These are phyloP conservation scores for Hirudinaria manillensis DNA, from an alignment of 2,888 invertebrate species.

Conservation along the genomic window DNA sequence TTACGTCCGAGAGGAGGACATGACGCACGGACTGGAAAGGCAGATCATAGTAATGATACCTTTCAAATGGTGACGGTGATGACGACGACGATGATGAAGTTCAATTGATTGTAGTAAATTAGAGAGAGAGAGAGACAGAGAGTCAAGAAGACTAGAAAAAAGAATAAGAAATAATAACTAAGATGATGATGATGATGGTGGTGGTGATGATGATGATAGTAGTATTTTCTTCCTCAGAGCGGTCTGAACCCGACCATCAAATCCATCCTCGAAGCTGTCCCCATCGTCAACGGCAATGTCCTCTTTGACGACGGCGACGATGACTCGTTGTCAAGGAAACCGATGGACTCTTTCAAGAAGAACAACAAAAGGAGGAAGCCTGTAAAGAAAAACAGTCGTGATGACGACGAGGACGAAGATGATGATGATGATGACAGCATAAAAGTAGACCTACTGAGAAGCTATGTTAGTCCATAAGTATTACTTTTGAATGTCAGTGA, in stretches of 20 bases:
- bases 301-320: conserved; percentile 48
- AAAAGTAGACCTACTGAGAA: not conserved
- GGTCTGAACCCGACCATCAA: conserved; percentile 46
- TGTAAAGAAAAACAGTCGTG: not conserved
- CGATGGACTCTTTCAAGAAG: conserved; percentile 15
- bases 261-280: conserved; percentile 56
- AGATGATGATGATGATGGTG: too few species aligned
- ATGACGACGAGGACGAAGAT: conserved; percentile 10
- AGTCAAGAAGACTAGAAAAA: too few species aligned
- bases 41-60: conserved; percentile 8
- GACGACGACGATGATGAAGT: too few species aligned
- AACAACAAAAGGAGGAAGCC: not conserved
- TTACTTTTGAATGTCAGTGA: not conserved
- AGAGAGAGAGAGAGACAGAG: too few species aligned
- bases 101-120: too few species aligned
- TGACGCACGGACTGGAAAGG: conserved; percentile 61
- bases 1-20: conserved; percentile 62
- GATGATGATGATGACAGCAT: not conserved
- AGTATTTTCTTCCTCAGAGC: conserved; percentile 38
- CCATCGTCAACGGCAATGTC: conserved; percentile 70
- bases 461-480: not conserved
- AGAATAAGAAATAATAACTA: too few species aligned
- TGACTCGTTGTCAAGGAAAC: not conserved
- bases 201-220: too few species aligned
- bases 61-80: too few species aligned